These are phyloP conservation scores for Cosmia pyralina DNA, from an alignment of 2,888 invertebrate species.

Conservation along the genomic window DNA sequence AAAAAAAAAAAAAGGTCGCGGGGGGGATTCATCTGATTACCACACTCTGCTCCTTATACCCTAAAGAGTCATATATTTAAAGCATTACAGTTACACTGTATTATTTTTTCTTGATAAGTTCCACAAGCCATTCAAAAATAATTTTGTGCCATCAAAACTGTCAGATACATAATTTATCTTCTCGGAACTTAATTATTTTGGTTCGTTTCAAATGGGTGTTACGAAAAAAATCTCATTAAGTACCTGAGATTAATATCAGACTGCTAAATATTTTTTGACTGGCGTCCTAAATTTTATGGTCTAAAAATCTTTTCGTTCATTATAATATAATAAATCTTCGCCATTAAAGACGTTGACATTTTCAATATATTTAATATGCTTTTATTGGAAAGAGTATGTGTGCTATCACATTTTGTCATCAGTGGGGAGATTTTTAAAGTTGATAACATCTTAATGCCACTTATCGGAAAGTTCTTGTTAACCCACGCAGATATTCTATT, in stretches of 20 bases:
- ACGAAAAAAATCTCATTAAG: not conserved
- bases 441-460: slow-evolving; percentile 29
- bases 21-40: not conserved
- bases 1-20: too few relatives aligned
- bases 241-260: slow-evolving; percentile 5
- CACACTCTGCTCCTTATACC: not conserved
- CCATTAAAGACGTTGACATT: not conserved
- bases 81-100: not conserved
- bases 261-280: slow-evolving; percentile 6
- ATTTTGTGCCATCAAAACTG: too few relatives aligned
- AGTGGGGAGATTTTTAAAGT: slow-evolving; percentile 36
- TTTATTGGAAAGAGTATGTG: slow-evolving; percentile 46
- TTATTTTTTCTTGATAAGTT: not conserved
- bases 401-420: slow-evolving; percentile 65
- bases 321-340: not conserved
- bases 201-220: not conserved
- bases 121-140: not conserved
- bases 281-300: not conserved
- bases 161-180: not conserved
- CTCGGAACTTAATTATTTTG: slow-evolving; percentile 15
- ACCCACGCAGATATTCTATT: slow-evolving; percentile 9
- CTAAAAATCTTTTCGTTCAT: slow-evolving; percentile 5
- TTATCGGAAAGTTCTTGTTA: slow-evolving; percentile 36
- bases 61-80: not conserved
- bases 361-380: slow-evolving; percentile 12